Base-by-base conservation (phyloP, 2,888 invertebrate genomes). In the Oscheius onirici region DNA sequence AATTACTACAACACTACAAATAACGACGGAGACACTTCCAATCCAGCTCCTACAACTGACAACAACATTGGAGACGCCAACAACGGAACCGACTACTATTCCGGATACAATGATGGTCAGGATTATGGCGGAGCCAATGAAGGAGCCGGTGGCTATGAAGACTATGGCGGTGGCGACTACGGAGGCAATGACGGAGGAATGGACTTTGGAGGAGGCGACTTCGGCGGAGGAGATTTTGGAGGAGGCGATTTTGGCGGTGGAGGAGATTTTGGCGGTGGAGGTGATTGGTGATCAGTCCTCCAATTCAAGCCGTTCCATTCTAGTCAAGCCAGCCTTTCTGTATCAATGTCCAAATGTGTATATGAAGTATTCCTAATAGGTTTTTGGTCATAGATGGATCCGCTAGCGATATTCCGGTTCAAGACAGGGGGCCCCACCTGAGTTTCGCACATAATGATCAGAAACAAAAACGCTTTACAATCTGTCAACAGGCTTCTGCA, bases 1-100 rank as follows among this genome's bases (percentile, higher is more conserved):
- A 82, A 82, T 72, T 82, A 82, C 69, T 82, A 82, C 71, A 75
- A 75, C 51, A 57, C 34, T 8, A 34, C 34, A 34, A 34, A n/a
- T n/a, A n/a, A 34, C 34, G 34, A 58, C 11, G 77, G 67, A 15
- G 34, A 34, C 34, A 34, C 34, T 3, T 34, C 34, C 5, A 34
- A 34, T 34, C 34, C n/a, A n/a, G n/a, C n/a, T n/a, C 51, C 54
- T 13, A 22, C 13, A 3, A 26, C 3, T 3, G 63, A 63, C 20
- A 69, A 57, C 58, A 54, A 61, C 41, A n/a, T 24, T 20, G 54
- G 24, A 10, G 72, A 68, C 22, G 69, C 41, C 1, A 60, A 67
- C 13, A 57, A 69, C 24, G 67, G 41, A 44, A 67, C 63, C 49
- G 69, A 72, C 40, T 60, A 60, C 1, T 74, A 77, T n/a, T 51